phyloP scores from a whole-genome alignment of 2,888 invertebrate species.

The Heliothis peltigera region DNA sequence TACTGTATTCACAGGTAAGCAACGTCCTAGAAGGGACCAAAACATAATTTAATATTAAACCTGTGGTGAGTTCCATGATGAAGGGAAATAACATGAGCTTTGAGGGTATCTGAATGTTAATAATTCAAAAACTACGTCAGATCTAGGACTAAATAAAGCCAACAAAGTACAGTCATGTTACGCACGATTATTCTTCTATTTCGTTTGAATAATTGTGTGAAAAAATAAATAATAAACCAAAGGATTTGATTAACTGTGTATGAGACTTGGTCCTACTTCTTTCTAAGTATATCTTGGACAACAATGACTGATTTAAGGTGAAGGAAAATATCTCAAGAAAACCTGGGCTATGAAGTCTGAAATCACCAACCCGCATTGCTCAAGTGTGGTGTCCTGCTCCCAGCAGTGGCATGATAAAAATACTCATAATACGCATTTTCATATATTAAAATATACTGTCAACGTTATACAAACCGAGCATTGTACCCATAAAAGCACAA shows the following conservation, averaged over 20 bases:
- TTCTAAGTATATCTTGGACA: too few relatives aligned
- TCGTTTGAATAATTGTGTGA: too few relatives aligned
- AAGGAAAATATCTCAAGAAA: too few relatives aligned
- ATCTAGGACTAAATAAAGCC: slow-evolving; percentile 11
- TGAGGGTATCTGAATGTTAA: slow-evolving; percentile 24
- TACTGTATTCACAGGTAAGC: slow-evolving; percentile 11
- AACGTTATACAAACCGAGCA: neutral
- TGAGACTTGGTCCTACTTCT: too few relatives aligned
- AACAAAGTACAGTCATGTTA: neutral
- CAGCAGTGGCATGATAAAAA: too few relatives aligned
- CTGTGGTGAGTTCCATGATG: slow-evolving; percentile 19
- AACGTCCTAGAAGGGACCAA: slow-evolving; percentile 8
- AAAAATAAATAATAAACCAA: too few relatives aligned
- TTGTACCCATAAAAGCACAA: slow-evolving; percentile 3
- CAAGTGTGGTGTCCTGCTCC: too few relatives aligned
- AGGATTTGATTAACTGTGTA: too few relatives aligned
- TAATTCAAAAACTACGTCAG: slow-evolving; percentile 29
- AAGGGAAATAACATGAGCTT: slow-evolving; percentile 27
- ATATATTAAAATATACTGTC: neutral
- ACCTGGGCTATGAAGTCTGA: too few relatives aligned
- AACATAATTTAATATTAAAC: slow-evolving; percentile 44
- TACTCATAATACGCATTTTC: neutral
- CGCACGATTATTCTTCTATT: too few relatives aligned
- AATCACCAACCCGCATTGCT: too few relatives aligned
- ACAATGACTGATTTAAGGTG: too few relatives aligned